Conservation (phyloP, 2,113 vertebrate genomes). For the Acanthisitta chloris region DNA sequence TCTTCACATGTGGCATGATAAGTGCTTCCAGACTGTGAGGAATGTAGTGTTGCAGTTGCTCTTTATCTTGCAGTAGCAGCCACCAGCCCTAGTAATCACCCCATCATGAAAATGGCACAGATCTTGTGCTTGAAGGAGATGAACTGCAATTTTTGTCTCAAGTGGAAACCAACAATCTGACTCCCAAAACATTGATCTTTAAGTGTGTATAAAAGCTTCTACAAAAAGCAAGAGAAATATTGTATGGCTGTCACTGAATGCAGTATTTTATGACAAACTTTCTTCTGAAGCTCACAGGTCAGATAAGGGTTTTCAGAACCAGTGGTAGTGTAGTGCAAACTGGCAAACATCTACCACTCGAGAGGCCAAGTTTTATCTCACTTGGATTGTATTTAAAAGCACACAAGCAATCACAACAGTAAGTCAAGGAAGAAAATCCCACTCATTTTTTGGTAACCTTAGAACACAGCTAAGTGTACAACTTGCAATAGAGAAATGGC, state of each 20-base stretch:
- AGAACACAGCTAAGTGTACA: background rate
- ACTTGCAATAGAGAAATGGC: background rate
- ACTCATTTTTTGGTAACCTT: background rate
- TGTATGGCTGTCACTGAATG: background rate
- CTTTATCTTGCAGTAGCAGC: background rate
- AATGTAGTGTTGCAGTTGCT: background rate
- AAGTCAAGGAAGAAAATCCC: background rate
- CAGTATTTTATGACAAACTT: background rate
- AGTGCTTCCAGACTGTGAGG: background rate
- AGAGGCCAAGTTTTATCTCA: background rate
- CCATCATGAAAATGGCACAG: background rate
- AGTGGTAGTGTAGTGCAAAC: background rate
- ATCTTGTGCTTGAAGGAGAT: background rate
- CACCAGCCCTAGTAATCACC: background rate
- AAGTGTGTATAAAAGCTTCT: background rate
- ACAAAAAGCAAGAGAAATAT: background rate
- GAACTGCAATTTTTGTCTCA: background rate
- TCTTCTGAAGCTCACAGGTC: background rate
- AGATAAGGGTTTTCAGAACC: background rate
- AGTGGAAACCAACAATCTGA: background rate
- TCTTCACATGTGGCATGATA: background rate
- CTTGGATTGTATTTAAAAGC: background rate
- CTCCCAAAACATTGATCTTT: background rate
- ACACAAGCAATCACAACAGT: background rate
- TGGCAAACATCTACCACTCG: background rate